Percentiles rank a stretch among this genome's conserved stretches.
Conservation (phyloP, 1,140 invertebrate genomes). For the Oreohelix idahoensis region DNA sequence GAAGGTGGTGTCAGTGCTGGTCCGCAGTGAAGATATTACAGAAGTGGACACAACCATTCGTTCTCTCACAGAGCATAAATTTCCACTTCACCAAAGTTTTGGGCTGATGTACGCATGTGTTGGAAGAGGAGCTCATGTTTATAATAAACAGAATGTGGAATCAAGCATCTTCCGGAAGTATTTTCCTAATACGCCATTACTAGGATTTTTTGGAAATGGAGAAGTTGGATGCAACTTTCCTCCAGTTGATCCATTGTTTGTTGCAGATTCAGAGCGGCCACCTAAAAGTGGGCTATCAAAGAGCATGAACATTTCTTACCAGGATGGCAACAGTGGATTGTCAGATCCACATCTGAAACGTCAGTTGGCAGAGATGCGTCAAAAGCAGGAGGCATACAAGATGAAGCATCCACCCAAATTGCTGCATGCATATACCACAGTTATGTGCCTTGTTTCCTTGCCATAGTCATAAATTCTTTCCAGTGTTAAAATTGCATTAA, state of each 20-base stretch:
- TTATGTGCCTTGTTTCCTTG: constrained; percentile 61
- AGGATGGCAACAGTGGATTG: background rate
- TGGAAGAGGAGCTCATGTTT: constrained; percentile 73
- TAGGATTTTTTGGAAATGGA: constrained; percentile 78
- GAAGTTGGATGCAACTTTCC: constrained; percentile 76
- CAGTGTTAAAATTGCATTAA: background rate
- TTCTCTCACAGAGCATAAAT: background rate
- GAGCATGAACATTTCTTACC: background rate
- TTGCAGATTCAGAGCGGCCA: background rate
- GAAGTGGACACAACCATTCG: constrained; percentile 10
- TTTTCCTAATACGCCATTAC: constrained; percentile 77
- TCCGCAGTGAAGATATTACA: background rate
- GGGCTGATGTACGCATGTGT: constrained; percentile 79
- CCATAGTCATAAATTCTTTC: constrained; percentile 40
- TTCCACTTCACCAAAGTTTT: constrained; percentile 71
- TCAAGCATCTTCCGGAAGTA: constrained; percentile 76
- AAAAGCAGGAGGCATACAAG: constrained; percentile 16
- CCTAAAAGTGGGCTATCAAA: background rate
- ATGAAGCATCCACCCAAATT: constrained; percentile 48
- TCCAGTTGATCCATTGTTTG: constrained; percentile 45
- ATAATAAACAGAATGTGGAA: constrained; percentile 75
- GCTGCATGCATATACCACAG: constrained; percentile 70
- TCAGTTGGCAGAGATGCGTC: background rate
- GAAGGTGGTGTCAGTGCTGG: constrained; percentile 27
- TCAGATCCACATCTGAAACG: background rate